Base-by-base conservation (phyloP, 2,797 vertebrate species). In the Hyperoplus immaculatus region DNA sequence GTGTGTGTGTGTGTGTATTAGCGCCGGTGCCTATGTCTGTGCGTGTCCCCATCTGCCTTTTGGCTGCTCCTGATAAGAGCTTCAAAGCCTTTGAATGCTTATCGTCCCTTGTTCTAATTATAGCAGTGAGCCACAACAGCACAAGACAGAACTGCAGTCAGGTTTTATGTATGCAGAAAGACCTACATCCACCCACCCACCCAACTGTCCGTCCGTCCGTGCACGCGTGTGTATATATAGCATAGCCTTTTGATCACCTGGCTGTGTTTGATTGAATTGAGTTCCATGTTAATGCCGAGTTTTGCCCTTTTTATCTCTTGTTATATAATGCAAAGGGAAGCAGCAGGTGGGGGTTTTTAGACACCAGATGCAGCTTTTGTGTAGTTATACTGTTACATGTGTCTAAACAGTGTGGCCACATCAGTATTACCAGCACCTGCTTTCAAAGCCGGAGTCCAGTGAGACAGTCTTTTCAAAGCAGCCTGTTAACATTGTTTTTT, bases 61-160 rank as follows among this genome's bases (percentile, higher is more conserved):
- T 72, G 76, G 74, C 75, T 75, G 73, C 68, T 65, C 38, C 66
- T 77, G 88, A 89, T 89, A 87, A 87, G 73, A 73, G 68, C 88
- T 87, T 90, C 82, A 91, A 87, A 91, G 87, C 79, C 41, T 83
- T 58, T 66, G 59, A 83, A 78, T 73, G 69, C 83, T 89, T 88
- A 90, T 89, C 85, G 4, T 46, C 61, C 42, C 76, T 63, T 72
- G 89, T 88, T 88, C 81, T 90, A 87, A 89, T 86, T 88, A 87
- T 88, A 91, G 80, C 83, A 82, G 64, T 51, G 81, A 89, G 80
- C 82, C 80, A 69, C 75, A 72, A 47, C 81, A 70, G 77, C 4
- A 38, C 62, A 80, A 72, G 54, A 73, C 60, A 73, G 21, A 72
- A 75, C 78, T 75, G 69, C 65, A 73, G 80, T 72, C 77, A 72